Percentiles rank a stretch among this genome's conserved stretches.
phyloP scores from a whole-genome alignment of 23 tunicate species.

The Botrylloides violaceus region DNA sequence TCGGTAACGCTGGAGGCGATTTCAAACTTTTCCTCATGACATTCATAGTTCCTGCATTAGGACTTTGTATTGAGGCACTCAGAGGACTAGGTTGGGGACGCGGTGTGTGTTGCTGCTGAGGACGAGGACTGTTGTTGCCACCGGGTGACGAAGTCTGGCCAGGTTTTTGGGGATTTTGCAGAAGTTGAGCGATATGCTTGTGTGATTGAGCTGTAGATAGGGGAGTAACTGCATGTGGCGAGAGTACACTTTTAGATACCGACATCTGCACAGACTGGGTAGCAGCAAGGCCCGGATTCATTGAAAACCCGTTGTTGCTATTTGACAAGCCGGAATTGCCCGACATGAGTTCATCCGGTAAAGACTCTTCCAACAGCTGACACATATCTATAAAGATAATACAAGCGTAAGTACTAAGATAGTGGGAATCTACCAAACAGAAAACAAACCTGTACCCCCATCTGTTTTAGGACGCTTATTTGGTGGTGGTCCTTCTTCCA shows the following conservation, averaged over 20 bases:
- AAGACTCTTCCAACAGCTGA: slow-evolving; percentile 45
- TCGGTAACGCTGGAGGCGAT: slow-evolving; percentile 26
- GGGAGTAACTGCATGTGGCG: slow-evolving; percentile 43
- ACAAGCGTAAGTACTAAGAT: not conserved
- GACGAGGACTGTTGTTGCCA: slow-evolving; percentile 29
- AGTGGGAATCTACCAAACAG: not conserved
- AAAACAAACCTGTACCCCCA: not conserved
- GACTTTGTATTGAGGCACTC: slow-evolving; percentile 70
- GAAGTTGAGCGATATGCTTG: slow-evolving; percentile 3
- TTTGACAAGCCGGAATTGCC: slow-evolving; percentile 23
- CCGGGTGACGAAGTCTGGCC: slow-evolving; percentile 8
- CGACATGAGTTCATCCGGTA: slow-evolving; percentile 70
- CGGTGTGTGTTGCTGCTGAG: slow-evolving; percentile 38
- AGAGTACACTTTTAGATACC: slow-evolving; percentile 9
- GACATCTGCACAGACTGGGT: slow-evolving; percentile 19
- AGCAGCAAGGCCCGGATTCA: slow-evolving; percentile 27
- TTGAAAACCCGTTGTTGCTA: slow-evolving; percentile 30
- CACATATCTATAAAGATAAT: slow-evolving; percentile 39
- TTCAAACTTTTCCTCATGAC: slow-evolving; percentile 53
- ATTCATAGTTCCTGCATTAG: slow-evolving; percentile 48
- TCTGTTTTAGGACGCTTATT: slow-evolving; percentile 62
- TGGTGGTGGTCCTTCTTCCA: slow-evolving; percentile 91
- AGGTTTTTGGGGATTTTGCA: slow-evolving; percentile 17
- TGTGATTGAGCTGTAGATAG: slow-evolving; percentile 7
- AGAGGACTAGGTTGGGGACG: slow-evolving; percentile 83